phyloP scores from a whole-genome alignment of 2,113 vertebrate species.

The Taurulus bubalis region DNA sequence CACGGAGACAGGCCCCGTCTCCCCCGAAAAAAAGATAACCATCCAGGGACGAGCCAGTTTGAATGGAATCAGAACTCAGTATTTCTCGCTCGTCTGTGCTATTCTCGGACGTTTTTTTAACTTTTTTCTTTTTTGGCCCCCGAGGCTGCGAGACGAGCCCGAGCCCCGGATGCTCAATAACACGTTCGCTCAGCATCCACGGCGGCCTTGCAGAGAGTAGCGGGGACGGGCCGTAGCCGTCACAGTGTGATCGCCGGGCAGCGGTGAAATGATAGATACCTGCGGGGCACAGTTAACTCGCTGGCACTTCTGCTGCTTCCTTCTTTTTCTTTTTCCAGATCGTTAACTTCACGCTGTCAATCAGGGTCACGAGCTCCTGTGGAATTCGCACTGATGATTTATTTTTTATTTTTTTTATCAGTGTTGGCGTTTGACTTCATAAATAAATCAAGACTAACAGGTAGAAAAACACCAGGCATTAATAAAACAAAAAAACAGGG shows the following conservation, averaged over 20 bases:
- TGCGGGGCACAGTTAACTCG: conserved; percentile 60
- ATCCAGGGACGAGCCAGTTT: conserved; percentile 53
- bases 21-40: conserved; percentile 9
- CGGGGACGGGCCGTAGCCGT: conserved; percentile 39
- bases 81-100: conserved; percentile 68
- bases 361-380: conserved; percentile 44
- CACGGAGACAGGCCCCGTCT: conserved; percentile 46
- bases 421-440: conserved; percentile 44
- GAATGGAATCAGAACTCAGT: conserved; percentile 65
- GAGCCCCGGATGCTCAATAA: conserved; percentile 57
- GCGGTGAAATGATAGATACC: conserved; percentile 59
- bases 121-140: conserved; percentile 1
- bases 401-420: conserved; percentile 18
- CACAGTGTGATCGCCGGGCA: conserved; percentile 61
- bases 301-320: conserved; percentile 18
- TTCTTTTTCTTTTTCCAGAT: conserved; percentile 24
- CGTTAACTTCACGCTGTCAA: conserved; percentile 56
- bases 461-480: neutral
- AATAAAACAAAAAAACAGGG: neutral
- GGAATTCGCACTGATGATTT: conserved; percentile 45
- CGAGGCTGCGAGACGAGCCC: conserved; percentile 64
- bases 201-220: conserved; percentile 33
- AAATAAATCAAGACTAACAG: conserved; percentile 42
- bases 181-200: conserved; percentile 55
- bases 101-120: conserved; percentile 56